phyloP scores from a whole-genome alignment of 2,888 invertebrate species.

The Ectobius pallidus region DNA sequence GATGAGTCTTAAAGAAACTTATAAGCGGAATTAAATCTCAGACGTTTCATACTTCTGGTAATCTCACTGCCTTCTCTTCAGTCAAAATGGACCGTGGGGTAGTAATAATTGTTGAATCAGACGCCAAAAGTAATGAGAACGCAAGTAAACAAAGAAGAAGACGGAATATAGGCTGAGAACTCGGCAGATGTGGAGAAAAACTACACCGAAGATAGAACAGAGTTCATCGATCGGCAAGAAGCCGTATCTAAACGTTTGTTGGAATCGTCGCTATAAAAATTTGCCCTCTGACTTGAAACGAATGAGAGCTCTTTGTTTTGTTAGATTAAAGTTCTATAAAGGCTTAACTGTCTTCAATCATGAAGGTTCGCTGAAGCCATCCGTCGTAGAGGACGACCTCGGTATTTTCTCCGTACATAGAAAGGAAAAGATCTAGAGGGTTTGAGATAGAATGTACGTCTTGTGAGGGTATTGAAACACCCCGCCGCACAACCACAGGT shows the following conservation, averaged over 20 bases:
- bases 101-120: not conserved
- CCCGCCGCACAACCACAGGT: not conserved
- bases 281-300: slow-evolving; percentile 7
- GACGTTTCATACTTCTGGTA: not conserved
- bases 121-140: not conserved
- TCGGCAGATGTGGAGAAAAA: not conserved
- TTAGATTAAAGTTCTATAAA: slow-evolving; percentile 18
- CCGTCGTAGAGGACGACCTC: not conserved
- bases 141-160: not conserved
- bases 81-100: too few species aligned
- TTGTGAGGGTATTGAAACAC: not conserved
- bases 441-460: not conserved
- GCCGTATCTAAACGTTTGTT: not conserved
- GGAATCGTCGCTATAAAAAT: slow-evolving; percentile 8
- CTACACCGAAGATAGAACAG: not conserved
- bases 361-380: not conserved
- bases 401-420: not conserved
- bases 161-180: not conserved
- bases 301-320: slow-evolving; percentile 22
- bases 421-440: not conserved
- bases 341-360: slow-evolving; percentile 19
- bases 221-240: not conserved
- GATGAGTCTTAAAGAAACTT: too few species aligned
- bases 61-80: not conserved
- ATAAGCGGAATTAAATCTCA: too few species aligned